Percentiles rank a stretch among this genome's conserved stretches.
Conservation (phyloP, 2,797 vertebrate genomes). For the Podarcis lilfordi region DNA sequence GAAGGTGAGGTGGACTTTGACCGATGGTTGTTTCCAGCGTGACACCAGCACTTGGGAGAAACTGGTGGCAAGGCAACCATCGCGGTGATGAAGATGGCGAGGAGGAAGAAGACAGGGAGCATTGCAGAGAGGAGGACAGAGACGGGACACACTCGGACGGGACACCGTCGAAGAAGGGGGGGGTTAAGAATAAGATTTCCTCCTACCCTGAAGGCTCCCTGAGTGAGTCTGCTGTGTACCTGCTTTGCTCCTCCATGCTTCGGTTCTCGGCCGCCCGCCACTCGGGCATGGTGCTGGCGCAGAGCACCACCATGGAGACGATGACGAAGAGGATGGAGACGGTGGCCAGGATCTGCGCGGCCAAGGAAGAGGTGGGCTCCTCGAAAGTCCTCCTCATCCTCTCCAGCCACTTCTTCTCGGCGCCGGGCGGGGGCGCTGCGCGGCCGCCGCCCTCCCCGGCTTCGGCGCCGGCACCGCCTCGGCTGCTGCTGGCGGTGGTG, state of each 20-base stretch:
- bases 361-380: constrained; percentile 93
- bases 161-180: background rate
- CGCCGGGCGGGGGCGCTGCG: constrained; percentile 44
- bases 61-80: background rate
- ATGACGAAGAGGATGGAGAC: constrained; percentile 96
- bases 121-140: constrained; percentile 23
- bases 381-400: constrained; percentile 93
- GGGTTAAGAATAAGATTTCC: constrained; percentile 70
- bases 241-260: constrained; percentile 93
- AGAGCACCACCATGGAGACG: constrained; percentile 96
- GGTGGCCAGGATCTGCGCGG: constrained; percentile 92
- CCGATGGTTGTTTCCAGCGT: too few species aligned
- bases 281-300: constrained; percentile 95
- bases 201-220: constrained; percentile 89
- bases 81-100: background rate
- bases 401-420: constrained; percentile 88
- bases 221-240: constrained; percentile 89
- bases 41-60: background rate
- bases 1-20: too few species aligned
- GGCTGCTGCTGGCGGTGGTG: background rate
- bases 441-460: constrained; percentile 81
- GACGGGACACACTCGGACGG: constrained; percentile 56
- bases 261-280: constrained; percentile 94
- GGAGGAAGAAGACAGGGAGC: background rate
- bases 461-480: constrained; percentile 63